Percentiles rank a stretch among this genome's conserved stretches.
Evolutionary conservation across 2,113 vertebrate species (phyloP).

Genomic region (Pollimyrus isidori): DNA sequence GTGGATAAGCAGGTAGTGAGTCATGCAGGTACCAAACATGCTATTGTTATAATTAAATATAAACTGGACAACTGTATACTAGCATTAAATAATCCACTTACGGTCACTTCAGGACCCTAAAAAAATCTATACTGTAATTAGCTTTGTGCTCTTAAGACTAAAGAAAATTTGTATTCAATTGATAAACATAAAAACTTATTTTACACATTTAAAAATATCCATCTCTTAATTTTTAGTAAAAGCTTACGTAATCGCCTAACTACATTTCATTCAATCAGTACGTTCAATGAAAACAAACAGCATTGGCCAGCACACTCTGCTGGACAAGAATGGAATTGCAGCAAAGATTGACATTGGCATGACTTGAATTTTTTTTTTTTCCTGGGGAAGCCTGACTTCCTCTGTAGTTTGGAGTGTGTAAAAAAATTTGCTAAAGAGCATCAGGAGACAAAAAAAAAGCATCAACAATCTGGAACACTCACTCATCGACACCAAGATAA

Average conservation of each 20-base stretch:
- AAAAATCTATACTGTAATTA: neutral
- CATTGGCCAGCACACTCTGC: neutral
- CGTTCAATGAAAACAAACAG: neutral
- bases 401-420: neutral
- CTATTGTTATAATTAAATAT: neutral
- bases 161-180: neutral
- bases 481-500: neutral
- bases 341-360: neutral
- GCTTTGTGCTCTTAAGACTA: neutral
- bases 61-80: neutral
- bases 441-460: neutral
- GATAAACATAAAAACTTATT: neutral
- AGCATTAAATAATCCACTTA: neutral
- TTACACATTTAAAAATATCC: neutral
- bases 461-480: neutral
- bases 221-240: neutral
- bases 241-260: neutral
- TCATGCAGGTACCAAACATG: constrained; percentile 24
- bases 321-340: neutral
- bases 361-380: neutral
- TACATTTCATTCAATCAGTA: neutral
- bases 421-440: neutral
- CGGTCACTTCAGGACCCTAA: neutral
- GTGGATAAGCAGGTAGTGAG: neutral
- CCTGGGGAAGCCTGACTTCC: neutral